Base-by-base conservation (phyloP, 2,113 vertebrate genomes). In the Brachirus orientalis region DNA sequence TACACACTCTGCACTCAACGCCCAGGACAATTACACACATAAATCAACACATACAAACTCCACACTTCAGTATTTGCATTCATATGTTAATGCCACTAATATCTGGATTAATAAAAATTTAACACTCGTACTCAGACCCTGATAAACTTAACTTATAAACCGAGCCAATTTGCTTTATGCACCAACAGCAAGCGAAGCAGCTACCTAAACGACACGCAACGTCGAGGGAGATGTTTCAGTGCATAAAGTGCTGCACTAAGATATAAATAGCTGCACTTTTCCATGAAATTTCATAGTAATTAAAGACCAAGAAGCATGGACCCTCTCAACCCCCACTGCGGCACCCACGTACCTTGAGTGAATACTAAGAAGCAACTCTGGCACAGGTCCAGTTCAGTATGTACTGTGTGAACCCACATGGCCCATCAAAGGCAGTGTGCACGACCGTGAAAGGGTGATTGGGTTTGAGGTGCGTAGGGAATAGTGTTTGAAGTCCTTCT, bases 281-380 rank as follows among this genome's bases (percentile, higher is more conserved):
- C 82, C 82, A 85, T 84, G 77, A 90, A 86, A 89, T 90, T 84
- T 90, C 83, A 90, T 88, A 85, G 84, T 90, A 91, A 90, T 91
- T 90, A 91, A 69, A 87, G 75, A 89, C 85, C 86, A 83, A 76
- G 83, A 90, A 84, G 81, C 85, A 86, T 86, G 85, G 86, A 91
- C 89, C 83, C 81, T 80, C 59, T 92, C 86, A 90, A 91, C 88
- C 88, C 89, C 83, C 88, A 89, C 91, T 91, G 89, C 78, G 75
- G 87, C 87, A 89, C 84, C 86, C 88, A 91, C 75, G 89, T 81
- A 91, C 86, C 90, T 90, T 88, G 86, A 88, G 84, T 87, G 90
- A 90, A 90, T 89, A 92, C 90, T 90, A 92, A 90, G 88, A 86
- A 91, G 88, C 88, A 81, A 87, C 80, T 68, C 86, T 91, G 85